Percentiles rank a stretch among this genome's conserved stretches.
Conservation (phyloP, 2,888 invertebrate genomes). For the Empis livida region DNA sequence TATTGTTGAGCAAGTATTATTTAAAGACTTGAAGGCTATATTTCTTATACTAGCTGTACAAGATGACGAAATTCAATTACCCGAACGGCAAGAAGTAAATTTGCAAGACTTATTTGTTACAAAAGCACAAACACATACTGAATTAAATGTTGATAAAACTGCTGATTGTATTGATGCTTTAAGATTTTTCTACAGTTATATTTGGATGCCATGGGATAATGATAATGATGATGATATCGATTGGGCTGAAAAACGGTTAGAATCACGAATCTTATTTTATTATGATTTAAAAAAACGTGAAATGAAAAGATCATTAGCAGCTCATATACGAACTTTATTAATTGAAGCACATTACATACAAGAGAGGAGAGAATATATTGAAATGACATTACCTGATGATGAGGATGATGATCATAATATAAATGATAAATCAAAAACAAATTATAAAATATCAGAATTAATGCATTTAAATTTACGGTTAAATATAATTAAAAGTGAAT, state of each 20-base stretch:
- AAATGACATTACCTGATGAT: conserved; percentile 29
- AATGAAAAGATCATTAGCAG: conserved; percentile 38
- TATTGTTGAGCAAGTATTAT: conserved; percentile 39
- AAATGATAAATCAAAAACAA: conserved; percentile 18
- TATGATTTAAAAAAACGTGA: conserved; percentile 44
- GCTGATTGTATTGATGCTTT: conserved; percentile 45
- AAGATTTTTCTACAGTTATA: conserved; percentile 44
- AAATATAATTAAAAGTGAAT: conserved; percentile 43
- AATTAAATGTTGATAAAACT: conserved; percentile 40
- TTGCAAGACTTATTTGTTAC: conserved; percentile 46
- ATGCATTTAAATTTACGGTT: conserved; percentile 43
- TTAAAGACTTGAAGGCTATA: conserved; percentile 37
- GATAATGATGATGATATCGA: conserved; percentile 43
- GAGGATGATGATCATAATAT: conserved; percentile 23
- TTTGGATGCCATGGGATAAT: conserved; percentile 51
- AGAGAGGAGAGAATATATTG: conserved; percentile 36
- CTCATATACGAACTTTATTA: conserved; percentile 40
- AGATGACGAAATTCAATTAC: conserved; percentile 42
- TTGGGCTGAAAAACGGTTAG: conserved; percentile 43
- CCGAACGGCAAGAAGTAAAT: conserved; percentile 41
- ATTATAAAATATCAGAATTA: conserved; percentile 35
- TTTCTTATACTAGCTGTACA: conserved; percentile 44
- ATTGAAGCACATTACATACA: conserved; percentile 42
- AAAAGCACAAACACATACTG: conserved; percentile 39
- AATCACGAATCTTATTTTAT: conserved; percentile 41